A percentile compares a stretch with the other conserved stretches of the same genome.
These are phyloP conservation scores for Montipora capitata DNA, from an alignment of 92 coral and sea anemone species.

Conservation along the genomic window DNA sequence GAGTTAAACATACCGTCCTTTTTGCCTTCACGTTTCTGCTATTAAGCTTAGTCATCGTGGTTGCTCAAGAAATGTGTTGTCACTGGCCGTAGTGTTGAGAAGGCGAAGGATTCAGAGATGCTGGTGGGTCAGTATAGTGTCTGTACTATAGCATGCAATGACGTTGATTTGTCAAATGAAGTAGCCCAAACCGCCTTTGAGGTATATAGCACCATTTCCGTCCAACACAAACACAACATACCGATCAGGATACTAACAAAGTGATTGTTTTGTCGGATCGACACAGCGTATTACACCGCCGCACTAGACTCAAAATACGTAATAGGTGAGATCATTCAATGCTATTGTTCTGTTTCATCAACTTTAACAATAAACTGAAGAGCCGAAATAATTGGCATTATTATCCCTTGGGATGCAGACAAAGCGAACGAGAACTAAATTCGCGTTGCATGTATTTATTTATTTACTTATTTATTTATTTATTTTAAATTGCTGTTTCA, in stretches of 20 bases:
- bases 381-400: not conserved
- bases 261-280: not conserved
- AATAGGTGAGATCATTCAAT: not conserved
- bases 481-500: no score
- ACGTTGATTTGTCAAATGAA: not conserved
- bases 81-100: no score
- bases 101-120: no score
- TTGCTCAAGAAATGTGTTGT: no score
- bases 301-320: not conserved
- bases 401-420: no score
- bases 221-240: not conserved
- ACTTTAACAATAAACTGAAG: not conserved
- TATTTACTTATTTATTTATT: no score
- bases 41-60: not conserved
- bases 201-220: slow-evolving; percentile 13
- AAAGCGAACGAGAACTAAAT: no score
- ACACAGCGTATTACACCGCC: not conserved
- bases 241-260: not conserved
- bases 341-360: not conserved
- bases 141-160: not conserved
- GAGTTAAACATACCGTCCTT: not conserved
- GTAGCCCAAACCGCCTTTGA: not conserved
- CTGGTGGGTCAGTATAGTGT: not conserved
- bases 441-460: no score
- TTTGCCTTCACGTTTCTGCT: not conserved